These are phyloP conservation scores for Epinotia bilunana DNA, from an alignment of 2,888 invertebrate genomes.

Conservation along the genomic window DNA sequence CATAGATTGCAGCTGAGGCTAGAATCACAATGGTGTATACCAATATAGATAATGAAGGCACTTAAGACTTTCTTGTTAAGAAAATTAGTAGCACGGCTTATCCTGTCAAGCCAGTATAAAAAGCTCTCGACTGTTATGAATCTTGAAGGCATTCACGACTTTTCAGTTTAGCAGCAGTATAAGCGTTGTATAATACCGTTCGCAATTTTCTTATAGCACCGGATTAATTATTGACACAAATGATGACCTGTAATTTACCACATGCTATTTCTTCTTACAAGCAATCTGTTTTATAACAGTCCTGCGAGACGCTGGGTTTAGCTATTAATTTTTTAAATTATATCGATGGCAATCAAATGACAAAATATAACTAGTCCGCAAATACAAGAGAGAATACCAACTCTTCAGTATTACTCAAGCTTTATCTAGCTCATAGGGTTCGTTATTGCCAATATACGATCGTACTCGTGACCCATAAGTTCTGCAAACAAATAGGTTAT, in stretches of 20 bases:
- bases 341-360: too few species aligned
- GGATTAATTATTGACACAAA: constrained; percentile 15
- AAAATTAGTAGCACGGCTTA: not conserved
- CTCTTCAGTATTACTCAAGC: not conserved
- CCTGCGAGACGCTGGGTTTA: not conserved
- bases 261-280: not conserved
- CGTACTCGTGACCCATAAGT: not conserved
- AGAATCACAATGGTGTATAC: constrained; percentile 5
- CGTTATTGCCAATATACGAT: not conserved
- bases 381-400: not conserved
- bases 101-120: constrained; percentile 10
- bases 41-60: not conserved
- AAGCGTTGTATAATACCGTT: constrained; percentile 20
- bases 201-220: constrained; percentile 15
- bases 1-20: constrained; percentile 9
- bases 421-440: not conserved
- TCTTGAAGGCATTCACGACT: constrained; percentile 7
- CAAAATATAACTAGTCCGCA: not conserved
- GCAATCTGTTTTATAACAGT: constrained; percentile 8
- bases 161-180: constrained; percentile 12
- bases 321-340: too few species aligned
- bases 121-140: constrained; percentile 6
- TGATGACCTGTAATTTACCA: constrained; percentile 6
- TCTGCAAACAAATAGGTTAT: not conserved
- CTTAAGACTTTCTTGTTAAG: constrained; percentile 11